These are phyloP conservation scores for Plectus sambesii DNA, from an alignment of 1,140 invertebrate genomes.

Conservation along the genomic window DNA sequence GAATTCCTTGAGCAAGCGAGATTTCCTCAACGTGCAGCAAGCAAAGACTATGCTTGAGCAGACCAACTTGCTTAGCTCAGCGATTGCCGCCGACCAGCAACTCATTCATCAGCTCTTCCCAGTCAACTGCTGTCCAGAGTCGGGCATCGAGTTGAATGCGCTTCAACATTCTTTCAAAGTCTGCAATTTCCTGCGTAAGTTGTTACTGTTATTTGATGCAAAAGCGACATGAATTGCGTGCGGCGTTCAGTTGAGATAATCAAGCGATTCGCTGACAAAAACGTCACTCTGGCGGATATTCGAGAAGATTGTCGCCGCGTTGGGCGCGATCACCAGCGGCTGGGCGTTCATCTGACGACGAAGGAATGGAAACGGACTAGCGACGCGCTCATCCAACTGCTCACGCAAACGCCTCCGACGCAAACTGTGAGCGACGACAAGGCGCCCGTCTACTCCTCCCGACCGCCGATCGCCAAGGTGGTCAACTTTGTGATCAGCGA, in stretches of 20 bases:
- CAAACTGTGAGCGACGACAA: too few species aligned
- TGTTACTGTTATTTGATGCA: neutral
- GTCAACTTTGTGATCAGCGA: constrained; percentile 36
- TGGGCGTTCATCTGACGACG: constrained; percentile 19
- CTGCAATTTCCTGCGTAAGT: constrained; percentile 20
- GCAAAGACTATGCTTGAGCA: constrained; percentile 6
- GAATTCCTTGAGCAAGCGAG: constrained; percentile 9
- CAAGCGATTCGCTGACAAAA: constrained; percentile 20
- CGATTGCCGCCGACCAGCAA: too few species aligned
- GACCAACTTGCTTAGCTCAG: too few species aligned
- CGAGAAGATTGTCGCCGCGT: constrained; percentile 28
- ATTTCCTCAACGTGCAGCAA: constrained; percentile 8
- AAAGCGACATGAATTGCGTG: constrained; percentile 6
- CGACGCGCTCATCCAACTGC: constrained; percentile 15
- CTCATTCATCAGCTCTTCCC: constrained; percentile 8
- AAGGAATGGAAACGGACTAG: constrained; percentile 34
- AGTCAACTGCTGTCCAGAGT: constrained; percentile 22
- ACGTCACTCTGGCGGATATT: constrained; percentile 24
- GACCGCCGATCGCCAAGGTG: constrained; percentile 15
- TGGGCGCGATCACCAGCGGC: constrained; percentile 29
- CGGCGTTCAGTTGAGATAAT: constrained; percentile 26
- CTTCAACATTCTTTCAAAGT: too few species aligned
- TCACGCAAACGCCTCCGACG: too few species aligned
- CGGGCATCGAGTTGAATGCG: constrained; percentile 21
- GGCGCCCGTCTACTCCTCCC: too few species aligned